Percentiles rank a stretch among this genome's conserved stretches.
These are phyloP conservation scores for Torymus aiolomorphi DNA, from an alignment of 2,888 invertebrate genomes.

Conservation along the genomic window DNA sequence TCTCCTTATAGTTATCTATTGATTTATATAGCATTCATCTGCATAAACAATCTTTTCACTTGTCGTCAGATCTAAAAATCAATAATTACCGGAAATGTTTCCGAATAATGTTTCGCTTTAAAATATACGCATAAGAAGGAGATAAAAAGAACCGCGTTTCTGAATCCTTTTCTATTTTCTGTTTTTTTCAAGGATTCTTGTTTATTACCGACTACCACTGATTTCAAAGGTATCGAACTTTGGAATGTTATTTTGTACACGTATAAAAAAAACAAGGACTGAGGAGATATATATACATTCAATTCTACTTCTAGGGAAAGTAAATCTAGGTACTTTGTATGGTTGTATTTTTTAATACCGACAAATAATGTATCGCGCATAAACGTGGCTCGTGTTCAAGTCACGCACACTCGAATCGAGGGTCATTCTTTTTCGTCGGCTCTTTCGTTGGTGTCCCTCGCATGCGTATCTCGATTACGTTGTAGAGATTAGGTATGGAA, in stretches of 20 bases:
- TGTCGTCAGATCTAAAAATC: too few species aligned
- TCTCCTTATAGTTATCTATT: too few species aligned
- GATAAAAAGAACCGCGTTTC: background rate
- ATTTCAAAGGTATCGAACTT: conserved; percentile 5
- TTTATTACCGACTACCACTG: conserved; percentile 18
- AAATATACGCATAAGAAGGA: background rate
- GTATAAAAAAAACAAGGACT: conserved; percentile 7
- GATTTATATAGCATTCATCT: too few species aligned
- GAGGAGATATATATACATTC: conserved; percentile 35
- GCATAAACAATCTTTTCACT: too few species aligned
- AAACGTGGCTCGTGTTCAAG: conserved; percentile 3
- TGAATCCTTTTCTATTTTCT: background rate
- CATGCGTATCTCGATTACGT: background rate
- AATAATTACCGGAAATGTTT: background rate
- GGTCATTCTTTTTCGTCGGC: background rate
- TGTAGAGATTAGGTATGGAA: background rate
- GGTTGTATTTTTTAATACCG: conserved; percentile 47
- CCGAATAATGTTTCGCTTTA: background rate
- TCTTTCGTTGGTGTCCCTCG: background rate
- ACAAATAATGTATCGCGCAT: background rate
- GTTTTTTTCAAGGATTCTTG: conserved; percentile 13
- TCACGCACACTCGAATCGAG: background rate
- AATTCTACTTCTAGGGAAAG: conserved; percentile 26
- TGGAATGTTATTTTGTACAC: conserved; percentile 29
- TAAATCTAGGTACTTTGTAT: conserved; percentile 38